A percentile compares a stretch with the other conserved stretches of the same genome.
These are phyloP conservation scores for Mesaphorura yosii DNA, from an alignment of 1,140 invertebrate species.

Conservation along the genomic window DNA sequence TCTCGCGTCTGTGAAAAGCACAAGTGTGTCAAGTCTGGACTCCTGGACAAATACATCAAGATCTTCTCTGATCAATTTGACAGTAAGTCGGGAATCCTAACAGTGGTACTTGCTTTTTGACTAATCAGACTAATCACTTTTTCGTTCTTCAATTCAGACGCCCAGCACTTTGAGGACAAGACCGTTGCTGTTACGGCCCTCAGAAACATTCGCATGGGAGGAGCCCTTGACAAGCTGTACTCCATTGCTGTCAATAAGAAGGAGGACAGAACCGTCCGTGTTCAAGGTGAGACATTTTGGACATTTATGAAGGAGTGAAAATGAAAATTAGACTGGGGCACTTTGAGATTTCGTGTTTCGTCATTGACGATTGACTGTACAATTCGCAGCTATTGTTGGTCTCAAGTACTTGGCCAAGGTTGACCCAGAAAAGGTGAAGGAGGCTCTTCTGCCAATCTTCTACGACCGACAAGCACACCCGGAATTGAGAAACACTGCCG, in stretches of 20 bases:
- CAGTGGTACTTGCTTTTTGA: not conserved
- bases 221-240: conserved; percentile 18
- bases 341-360: too few species aligned
- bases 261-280: conserved; percentile 22
- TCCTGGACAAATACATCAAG: conserved; percentile 28
- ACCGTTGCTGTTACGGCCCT: conserved; percentile 20
- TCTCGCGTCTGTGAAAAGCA: conserved; percentile 23
- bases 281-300: too few species aligned
- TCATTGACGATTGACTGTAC: conserved; percentile 10
- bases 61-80: conserved; percentile 21
- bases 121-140: not conserved
- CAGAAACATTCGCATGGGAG: conserved; percentile 19
- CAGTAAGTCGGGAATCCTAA: not conserved
- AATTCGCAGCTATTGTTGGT: conserved; percentile 22
- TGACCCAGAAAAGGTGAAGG: conserved; percentile 6
- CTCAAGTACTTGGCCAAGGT: conserved; percentile 14
- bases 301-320: too few species aligned
- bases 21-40: conserved; percentile 22
- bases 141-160: conserved; percentile 3
- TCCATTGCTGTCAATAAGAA: conserved; percentile 16
- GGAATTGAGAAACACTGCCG: conserved; percentile 21
- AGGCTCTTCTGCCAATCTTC: conserved; percentile 27
- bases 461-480: conserved; percentile 21
- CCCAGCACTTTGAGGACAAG: conserved; percentile 18
- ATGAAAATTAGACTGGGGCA: too few species aligned